Conservation (phyloP, 2,113 vertebrate species). For the Pongo abelii region DNA sequence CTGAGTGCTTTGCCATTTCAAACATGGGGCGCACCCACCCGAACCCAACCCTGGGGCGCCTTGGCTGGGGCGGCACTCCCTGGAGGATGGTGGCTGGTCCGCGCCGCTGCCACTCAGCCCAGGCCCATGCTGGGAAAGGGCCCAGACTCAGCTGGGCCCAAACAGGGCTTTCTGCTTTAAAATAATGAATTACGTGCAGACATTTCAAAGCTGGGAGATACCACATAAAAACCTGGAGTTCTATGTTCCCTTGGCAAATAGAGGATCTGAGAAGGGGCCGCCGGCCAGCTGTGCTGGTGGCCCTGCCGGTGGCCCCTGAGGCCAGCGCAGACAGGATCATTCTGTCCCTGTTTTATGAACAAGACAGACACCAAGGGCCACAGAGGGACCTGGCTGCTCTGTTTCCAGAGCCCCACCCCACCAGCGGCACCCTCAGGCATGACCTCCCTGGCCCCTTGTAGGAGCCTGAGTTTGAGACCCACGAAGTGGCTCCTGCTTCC, state of each 20-base stretch:
- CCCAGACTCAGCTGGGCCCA: not conserved
- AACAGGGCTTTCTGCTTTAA: not conserved
- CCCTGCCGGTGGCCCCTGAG: too few species aligned
- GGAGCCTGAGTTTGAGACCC: not conserved
- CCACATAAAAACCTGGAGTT: not conserved
- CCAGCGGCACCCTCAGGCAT: accelerated
- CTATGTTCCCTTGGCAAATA: too few species aligned
- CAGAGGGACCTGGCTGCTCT: not conserved
- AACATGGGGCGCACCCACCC: not conserved
- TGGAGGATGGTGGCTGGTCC: not conserved
- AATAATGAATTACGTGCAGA: not conserved
- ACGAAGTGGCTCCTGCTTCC: not conserved
- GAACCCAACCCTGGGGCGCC: not conserved
- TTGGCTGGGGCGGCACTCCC: not conserved
- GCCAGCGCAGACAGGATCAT: too few species aligned
- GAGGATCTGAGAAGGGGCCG: not conserved
- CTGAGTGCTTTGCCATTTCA: not conserved
- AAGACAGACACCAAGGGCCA: too few species aligned
- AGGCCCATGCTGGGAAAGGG: not conserved
- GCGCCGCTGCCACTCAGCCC: not conserved
- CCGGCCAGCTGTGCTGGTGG: not conserved
- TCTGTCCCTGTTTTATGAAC: too few species aligned
- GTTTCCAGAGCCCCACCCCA: too few species aligned
- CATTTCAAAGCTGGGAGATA: not conserved
- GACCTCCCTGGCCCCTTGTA: accelerated